phyloP scores from a whole-genome alignment of 2,113 vertebrate species.

The Xiphophorus couchianus region DNA sequence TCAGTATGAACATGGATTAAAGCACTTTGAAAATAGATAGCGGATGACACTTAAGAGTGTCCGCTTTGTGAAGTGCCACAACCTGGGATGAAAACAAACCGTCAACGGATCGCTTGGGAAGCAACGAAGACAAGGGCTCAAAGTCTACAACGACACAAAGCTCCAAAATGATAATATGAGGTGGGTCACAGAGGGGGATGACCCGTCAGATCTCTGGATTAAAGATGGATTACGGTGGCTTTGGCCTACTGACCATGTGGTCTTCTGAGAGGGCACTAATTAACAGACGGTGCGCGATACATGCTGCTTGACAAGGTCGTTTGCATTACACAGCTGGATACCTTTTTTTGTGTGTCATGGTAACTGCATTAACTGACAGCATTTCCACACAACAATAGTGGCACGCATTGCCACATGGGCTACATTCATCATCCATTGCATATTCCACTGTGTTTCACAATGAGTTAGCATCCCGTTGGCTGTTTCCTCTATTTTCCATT shows the following conservation, averaged over 20 bases:
- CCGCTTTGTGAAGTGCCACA: neutral
- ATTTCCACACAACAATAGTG: neutral
- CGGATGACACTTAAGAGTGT: neutral
- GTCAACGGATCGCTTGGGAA: neutral
- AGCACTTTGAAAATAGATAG: slow-evolving; percentile 14
- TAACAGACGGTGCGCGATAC: slow-evolving; percentile 70
- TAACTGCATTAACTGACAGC: slow-evolving; percentile 14
- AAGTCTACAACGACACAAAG: slow-evolving; percentile 5
- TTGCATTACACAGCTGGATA: slow-evolving; percentile 25
- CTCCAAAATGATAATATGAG: slow-evolving; percentile 27
- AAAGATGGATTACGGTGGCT: slow-evolving; percentile 71
- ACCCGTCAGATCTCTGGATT: slow-evolving; percentile 63
- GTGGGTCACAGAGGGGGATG: slow-evolving; percentile 33
- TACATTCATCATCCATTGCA: neutral
- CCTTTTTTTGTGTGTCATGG: slow-evolving; percentile 10
- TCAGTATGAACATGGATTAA: slow-evolving; percentile 39
- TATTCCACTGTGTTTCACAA: neutral
- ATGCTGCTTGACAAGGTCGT: slow-evolving; percentile 28
- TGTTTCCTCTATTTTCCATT: neutral
- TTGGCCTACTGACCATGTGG: slow-evolving; percentile 68
- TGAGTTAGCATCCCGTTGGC: neutral
- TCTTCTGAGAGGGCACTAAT: slow-evolving; percentile 57
- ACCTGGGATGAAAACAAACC: neutral
- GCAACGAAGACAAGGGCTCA: neutral
- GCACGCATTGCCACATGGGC: neutral